Evolutionary conservation across 2,797 vertebrate genomes (phyloP).

Genomic region (Toxotes lorentzi): DNA sequence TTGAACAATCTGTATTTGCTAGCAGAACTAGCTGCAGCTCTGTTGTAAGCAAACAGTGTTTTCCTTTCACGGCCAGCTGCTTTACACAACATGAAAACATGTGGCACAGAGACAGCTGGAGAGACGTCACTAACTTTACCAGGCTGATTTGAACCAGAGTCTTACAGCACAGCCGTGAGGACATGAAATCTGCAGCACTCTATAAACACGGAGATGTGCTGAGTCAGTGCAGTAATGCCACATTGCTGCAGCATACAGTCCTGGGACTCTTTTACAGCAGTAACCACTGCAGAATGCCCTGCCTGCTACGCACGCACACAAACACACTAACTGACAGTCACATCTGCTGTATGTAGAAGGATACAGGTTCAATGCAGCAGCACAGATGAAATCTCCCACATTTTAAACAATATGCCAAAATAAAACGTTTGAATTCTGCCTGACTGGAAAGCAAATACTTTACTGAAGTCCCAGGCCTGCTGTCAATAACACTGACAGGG

Average conservation of each 20-base stretch:
- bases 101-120: neutral
- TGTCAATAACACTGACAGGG: neutral
- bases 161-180: neutral
- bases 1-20: neutral
- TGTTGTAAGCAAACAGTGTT: neutral
- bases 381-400: neutral
- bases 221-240: constrained; percentile 38
- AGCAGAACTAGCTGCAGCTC: constrained; percentile 1
- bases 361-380: neutral
- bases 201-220: constrained; percentile 19
- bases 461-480: constrained; percentile 1
- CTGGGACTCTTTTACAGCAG: neutral
- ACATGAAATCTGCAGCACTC: constrained; percentile 9
- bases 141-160: neutral
- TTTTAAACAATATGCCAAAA: no score
- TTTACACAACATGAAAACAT: neutral
- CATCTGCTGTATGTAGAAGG: neutral
- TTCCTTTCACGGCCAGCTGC: neutral
- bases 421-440: no score
- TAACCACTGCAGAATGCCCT: constrained; percentile 1
- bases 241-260: constrained; percentile 1
- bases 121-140: neutral
- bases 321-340: neutral
- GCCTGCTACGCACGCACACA: neutral
- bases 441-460: no score